Percentiles rank a stretch among this genome's conserved stretches.
Conservation (phyloP, 1,140 invertebrate species). For the Euborellia annulipes region DNA sequence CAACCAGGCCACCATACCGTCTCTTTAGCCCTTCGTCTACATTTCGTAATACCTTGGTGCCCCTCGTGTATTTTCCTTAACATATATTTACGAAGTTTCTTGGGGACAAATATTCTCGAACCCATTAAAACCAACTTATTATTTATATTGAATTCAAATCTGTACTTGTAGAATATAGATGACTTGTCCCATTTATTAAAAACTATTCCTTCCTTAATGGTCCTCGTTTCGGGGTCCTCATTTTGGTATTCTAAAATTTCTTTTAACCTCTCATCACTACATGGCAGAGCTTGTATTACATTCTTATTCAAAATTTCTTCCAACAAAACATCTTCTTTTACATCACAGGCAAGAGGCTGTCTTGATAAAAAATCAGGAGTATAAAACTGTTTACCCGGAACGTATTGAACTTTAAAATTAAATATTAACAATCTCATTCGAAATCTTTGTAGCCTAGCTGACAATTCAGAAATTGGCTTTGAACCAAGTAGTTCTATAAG, state of each 20-base stretch:
- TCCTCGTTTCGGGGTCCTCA: not conserved
- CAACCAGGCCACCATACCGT: not conserved
- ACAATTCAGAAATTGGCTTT: not conserved
- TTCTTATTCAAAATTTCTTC: not conserved
- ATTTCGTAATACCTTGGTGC: too few species aligned
- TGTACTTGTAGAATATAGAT: not conserved
- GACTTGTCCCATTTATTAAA: not conserved
- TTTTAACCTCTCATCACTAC: not conserved
- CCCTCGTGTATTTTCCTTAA: not conserved
- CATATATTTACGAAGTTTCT: not conserved
- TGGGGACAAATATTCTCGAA: not conserved
- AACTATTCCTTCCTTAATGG: not conserved
- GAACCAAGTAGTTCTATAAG: not conserved
- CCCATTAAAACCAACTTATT: not conserved
- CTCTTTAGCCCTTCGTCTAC: not conserved
- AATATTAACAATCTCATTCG: not conserved
- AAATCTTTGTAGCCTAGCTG: not conserved
- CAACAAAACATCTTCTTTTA: not conserved
- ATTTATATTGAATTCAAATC: not conserved
- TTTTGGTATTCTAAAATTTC: not conserved
- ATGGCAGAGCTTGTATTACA: not conserved
- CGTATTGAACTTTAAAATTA: not conserved
- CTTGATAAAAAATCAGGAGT: not conserved
- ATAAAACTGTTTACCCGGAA: not conserved
- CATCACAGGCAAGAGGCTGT: not conserved